A percentile compares a stretch with the other conserved stretches of the same genome.
These are phyloP conservation scores for Ceratina japonica DNA, from an alignment of 1,140 invertebrate species.

Conservation along the genomic window DNA sequence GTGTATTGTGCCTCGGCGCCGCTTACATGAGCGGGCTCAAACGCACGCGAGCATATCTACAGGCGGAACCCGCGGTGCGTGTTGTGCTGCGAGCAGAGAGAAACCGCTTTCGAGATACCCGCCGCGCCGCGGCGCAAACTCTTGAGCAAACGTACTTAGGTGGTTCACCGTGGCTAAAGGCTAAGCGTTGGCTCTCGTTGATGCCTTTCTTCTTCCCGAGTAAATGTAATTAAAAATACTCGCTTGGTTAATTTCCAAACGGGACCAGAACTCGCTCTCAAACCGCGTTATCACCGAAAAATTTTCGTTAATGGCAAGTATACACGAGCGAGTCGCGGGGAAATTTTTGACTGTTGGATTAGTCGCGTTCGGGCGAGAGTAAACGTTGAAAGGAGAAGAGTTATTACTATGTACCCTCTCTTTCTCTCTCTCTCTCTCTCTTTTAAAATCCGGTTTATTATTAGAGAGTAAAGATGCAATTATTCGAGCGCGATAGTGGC, in stretches of 20 bases:
- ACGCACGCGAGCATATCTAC: neutral
- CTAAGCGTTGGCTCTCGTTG: neutral
- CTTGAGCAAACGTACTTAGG: conserved; percentile 30
- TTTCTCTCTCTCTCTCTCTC: neutral
- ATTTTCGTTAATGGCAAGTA: conserved; percentile 29
- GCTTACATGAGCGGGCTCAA: neutral
- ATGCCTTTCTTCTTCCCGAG: conserved; percentile 12
- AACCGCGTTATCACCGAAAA: conserved; percentile 30
- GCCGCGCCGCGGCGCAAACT: neutral
- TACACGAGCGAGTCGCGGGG: neutral
- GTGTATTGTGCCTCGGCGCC: conserved; percentile 14
- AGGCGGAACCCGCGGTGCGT: neutral
- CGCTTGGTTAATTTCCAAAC: conserved; percentile 51
- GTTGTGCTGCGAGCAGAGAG: conserved; percentile 2
- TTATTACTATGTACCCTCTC: no score
- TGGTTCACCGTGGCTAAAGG: neutral
- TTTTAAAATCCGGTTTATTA: neutral
- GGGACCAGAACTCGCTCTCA: neutral
- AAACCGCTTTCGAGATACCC: conserved; percentile 25
- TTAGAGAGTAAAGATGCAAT: neutral
- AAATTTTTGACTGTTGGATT: neutral
- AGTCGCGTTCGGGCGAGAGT: neutral
- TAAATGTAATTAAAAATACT: conserved; percentile 57
- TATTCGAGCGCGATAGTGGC: neutral
- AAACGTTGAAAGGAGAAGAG: neutral